These are phyloP conservation scores for Sceloporus tristichus DNA, from an alignment of 2,113 vertebrate species.

Conservation along the genomic window DNA sequence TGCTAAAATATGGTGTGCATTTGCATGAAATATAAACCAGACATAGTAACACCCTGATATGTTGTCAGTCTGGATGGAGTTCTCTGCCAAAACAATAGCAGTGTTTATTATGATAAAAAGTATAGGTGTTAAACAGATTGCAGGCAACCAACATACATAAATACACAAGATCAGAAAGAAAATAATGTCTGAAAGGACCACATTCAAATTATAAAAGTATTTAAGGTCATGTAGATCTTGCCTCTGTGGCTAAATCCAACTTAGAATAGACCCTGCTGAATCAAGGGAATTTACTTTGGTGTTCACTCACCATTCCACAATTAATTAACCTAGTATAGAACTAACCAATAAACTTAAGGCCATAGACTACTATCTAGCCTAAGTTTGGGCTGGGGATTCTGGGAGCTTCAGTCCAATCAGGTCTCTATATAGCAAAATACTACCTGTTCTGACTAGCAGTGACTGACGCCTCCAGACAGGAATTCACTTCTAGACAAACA, in stretches of 20 bases:
- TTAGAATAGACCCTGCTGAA: too few relatives aligned
- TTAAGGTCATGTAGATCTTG: neutral
- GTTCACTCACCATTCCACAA: too few relatives aligned
- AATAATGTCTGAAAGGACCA: neutral
- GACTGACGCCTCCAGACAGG: too few relatives aligned
- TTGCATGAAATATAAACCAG: neutral
- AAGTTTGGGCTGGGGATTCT: too few relatives aligned
- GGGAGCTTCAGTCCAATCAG: too few relatives aligned
- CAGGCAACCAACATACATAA: neutral
- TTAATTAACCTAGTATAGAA: too few relatives aligned
- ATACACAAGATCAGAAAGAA: neutral
- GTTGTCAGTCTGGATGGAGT: neutral
- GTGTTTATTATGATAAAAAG: neutral
- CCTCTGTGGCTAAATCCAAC: too few relatives aligned
- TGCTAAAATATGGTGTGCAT: neutral
- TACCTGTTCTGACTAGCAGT: too few relatives aligned
- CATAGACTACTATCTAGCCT: too few relatives aligned
- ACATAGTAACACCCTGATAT: neutral
- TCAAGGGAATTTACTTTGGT: too few relatives aligned
- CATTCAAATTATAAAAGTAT: neutral
- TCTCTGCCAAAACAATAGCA: neutral
- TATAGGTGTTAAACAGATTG: neutral
- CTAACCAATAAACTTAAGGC: too few relatives aligned
- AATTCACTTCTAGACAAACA: neutral
- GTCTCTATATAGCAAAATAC: too few relatives aligned